Conservation (phyloP, 2,888 invertebrate genomes). For the Anorthoa munda region DNA sequence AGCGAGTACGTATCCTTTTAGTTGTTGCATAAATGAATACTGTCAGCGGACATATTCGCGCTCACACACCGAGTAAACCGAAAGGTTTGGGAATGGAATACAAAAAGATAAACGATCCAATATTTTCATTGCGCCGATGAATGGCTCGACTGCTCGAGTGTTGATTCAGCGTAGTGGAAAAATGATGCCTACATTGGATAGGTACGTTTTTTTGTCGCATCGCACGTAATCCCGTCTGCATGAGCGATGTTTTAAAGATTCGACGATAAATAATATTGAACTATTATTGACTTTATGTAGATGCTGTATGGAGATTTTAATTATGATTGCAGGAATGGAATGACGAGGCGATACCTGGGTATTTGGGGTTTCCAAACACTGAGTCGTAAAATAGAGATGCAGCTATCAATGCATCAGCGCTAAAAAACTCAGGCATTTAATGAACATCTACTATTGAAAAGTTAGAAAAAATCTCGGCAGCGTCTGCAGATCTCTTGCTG, state of each 20-base stretch:
- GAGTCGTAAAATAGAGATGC: neutral
- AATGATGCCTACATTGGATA: conserved; percentile 71
- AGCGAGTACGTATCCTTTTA: conserved; percentile 79
- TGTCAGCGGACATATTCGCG: conserved; percentile 80
- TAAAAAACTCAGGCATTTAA: neutral
- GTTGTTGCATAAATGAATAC: conserved; percentile 84
- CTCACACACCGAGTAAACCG: conserved; percentile 75
- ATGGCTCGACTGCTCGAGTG: conserved; percentile 80
- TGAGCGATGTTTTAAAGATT: conserved; percentile 74
- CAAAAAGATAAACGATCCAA: conserved; percentile 86
- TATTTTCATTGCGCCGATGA: conserved; percentile 88
- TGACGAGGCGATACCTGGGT: no score
- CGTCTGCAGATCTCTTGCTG: neutral
- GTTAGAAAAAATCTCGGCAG: neutral
- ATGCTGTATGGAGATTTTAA: conserved; percentile 19
- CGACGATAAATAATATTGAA: conserved; percentile 60
- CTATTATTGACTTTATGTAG: conserved; percentile 45
- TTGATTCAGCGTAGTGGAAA: conserved; percentile 86
- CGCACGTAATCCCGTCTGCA: conserved; percentile 73
- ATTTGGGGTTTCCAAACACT: neutral
- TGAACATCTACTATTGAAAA: neutral
- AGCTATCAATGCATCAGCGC: neutral
- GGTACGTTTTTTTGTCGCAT: conserved; percentile 61
- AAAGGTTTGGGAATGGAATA: conserved; percentile 77
- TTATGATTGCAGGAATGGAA: neutral